Conservation (phyloP, 2,113 vertebrate genomes). For the Cavia aperea region DNA sequence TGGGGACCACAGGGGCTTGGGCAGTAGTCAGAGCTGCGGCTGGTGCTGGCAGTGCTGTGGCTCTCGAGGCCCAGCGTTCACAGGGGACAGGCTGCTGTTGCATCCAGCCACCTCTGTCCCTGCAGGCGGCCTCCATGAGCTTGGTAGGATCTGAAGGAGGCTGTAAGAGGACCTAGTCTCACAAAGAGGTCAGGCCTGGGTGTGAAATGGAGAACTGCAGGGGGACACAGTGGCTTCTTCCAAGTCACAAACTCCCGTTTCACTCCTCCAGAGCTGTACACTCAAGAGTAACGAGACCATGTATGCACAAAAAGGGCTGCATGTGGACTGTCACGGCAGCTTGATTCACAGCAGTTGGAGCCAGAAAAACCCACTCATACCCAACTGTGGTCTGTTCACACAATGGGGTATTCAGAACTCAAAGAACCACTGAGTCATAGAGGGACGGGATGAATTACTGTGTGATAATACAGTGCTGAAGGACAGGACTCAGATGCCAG, state of each 20-base stretch:
- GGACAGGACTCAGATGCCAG: slow-evolving; percentile 13
- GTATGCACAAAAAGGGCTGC: not conserved
- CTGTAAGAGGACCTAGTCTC: not conserved
- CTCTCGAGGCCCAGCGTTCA: not conserved
- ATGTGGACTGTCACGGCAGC: not conserved
- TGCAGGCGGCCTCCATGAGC: not conserved
- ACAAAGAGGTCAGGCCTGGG: not conserved
- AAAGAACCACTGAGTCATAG: not conserved
- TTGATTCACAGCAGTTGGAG: not conserved
- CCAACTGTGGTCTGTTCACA: not conserved
- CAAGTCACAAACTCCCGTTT: not conserved
- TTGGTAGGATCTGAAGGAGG: not conserved
- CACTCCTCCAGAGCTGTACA: not conserved
- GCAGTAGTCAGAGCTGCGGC: not conserved
- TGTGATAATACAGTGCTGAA: not conserved
- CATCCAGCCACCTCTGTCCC: not conserved
- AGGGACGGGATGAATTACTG: not conserved
- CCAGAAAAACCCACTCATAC: not conserved
- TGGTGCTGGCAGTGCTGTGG: not conserved
- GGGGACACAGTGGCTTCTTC: not conserved
- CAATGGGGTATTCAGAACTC: slow-evolving; percentile 9
- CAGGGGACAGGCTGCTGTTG: no score
- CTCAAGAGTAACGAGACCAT: not conserved
- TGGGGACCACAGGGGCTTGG: no score
- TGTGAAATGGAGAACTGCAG: not conserved